A percentile compares a stretch with the other conserved stretches of the same genome.
Conservation (phyloP, 2,113 vertebrate species). For the Limnothrissa miodon region DNA sequence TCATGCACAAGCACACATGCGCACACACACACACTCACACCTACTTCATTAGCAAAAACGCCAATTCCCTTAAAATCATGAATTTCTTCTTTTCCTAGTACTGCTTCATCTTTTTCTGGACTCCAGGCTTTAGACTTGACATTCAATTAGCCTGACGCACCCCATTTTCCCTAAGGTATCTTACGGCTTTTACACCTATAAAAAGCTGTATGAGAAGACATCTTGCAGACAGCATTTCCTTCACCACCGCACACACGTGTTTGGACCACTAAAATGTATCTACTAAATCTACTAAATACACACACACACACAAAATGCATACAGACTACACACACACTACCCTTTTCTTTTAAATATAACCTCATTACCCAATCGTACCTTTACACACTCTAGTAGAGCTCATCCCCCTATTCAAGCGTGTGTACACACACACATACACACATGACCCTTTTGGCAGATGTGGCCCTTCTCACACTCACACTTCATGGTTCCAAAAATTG, state of each 20-base stretch:
- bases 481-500: constrained; percentile 44
- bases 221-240: background rate
- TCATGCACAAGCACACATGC: background rate
- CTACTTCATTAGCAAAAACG: background rate
- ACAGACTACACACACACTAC: constrained; percentile 18
- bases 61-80: background rate
- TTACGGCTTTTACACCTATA: background rate
- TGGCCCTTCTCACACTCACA: constrained; percentile 28
- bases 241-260: background rate
- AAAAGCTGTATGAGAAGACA: background rate
- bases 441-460: constrained; percentile 12
- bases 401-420: background rate
- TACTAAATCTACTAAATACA: too few species aligned
- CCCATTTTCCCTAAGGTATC: background rate
- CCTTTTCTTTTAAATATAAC: background rate
- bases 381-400: background rate
- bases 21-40: background rate
- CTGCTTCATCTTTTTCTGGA: background rate
- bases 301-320: constrained; percentile 20
- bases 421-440: constrained; percentile 10
- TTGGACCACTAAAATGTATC: too few species aligned
- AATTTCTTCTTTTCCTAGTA: background rate
- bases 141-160: background rate
- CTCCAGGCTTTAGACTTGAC: background rate
- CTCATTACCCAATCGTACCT: background rate